phyloP scores from a whole-genome alignment of 2,888 invertebrate species.

The Drosophila silvestris region DNA sequence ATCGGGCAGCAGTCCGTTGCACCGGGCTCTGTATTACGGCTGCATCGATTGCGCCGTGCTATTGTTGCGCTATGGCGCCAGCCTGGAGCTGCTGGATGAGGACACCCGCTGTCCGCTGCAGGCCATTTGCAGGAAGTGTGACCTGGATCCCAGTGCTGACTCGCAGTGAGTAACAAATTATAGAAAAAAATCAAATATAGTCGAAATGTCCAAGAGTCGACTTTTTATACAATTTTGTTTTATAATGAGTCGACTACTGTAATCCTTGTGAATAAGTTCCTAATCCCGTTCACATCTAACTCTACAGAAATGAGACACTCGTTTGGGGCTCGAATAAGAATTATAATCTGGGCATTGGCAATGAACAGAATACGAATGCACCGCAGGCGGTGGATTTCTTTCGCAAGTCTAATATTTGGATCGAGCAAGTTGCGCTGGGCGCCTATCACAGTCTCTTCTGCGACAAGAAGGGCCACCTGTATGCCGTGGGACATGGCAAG shows the following conservation, averaged over 20 bases:
- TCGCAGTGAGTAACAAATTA: conserved; percentile 54
- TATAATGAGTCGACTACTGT: neutral
- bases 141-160: conserved; percentile 68
- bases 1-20: conserved; percentile 91
- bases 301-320: conserved; percentile 87
- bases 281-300: too few relatives aligned
- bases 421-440: conserved; percentile 87
- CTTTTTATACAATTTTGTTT: neutral
- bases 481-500: conserved; percentile 92
- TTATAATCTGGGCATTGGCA: conserved; percentile 92
- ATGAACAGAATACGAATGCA: conserved; percentile 87
- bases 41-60: conserved; percentile 91
- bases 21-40: conserved; percentile 93
- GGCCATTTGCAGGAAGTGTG: conserved; percentile 83
- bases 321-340: conserved; percentile 95
- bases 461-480: conserved; percentile 86
- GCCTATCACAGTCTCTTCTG: conserved; percentile 84
- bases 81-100: conserved; percentile 80
- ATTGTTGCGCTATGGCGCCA: conserved; percentile 88
- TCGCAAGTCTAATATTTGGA: conserved; percentile 87
- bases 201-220: neutral
- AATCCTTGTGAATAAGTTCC: neutral
- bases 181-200: neutral
- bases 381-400: conserved; percentile 90
- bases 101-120: conserved; percentile 83